Evolutionary conservation across 2,797 vertebrate genomes (phyloP).

Genomic region (Arnoldichthys spilopterus): DNA sequence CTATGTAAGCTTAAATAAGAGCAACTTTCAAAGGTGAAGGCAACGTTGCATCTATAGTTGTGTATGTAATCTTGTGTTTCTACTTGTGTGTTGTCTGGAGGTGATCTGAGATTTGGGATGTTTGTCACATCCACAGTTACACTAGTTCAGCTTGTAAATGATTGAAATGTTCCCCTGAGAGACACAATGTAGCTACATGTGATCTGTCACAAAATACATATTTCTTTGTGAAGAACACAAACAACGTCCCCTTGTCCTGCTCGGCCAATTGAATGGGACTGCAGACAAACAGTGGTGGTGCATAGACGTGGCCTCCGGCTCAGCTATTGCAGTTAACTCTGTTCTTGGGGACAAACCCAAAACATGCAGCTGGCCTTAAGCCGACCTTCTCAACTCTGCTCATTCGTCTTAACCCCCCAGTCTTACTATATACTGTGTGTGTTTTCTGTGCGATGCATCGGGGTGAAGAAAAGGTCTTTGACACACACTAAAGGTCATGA

Average conservation of each 20-base stretch:
- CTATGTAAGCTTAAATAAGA: no score
- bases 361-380: background rate
- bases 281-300: constrained; percentile 1
- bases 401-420: background rate
- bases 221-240: background rate
- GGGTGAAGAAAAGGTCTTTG: background rate
- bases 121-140: no score
- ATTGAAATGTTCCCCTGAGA: no score
- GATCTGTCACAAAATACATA: background rate
- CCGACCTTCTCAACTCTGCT: background rate
- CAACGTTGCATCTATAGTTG: no score
- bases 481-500: constrained; percentile 5
- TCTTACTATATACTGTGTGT: background rate
- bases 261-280: background rate
- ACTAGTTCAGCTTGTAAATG: no score
- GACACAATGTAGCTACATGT: no score
- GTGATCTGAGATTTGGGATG: no score
- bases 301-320: background rate
- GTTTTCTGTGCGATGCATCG: background rate
- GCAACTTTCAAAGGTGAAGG: no score
- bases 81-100: no score
- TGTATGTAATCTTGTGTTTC: no score
- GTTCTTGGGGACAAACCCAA: background rate
- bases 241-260: background rate
- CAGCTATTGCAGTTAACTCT: background rate